Base-by-base conservation (phyloP, 1,140 invertebrate genomes). In the Wiebesia pumilae region DNA sequence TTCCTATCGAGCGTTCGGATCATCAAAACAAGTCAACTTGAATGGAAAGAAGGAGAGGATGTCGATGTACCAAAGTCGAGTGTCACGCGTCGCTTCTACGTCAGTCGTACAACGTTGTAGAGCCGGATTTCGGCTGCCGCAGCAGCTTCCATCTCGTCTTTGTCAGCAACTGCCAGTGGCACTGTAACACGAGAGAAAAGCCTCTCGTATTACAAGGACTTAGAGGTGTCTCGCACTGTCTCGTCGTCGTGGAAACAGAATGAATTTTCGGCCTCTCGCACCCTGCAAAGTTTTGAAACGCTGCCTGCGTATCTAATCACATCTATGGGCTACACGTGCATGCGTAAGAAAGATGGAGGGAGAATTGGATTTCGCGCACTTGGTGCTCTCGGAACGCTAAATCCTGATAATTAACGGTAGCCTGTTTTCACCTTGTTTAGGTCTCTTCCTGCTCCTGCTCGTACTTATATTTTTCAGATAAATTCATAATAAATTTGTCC, bases 181-280 rank as follows among this genome's bases (percentile, higher is more conserved):
- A 83, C n/a, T 54, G 81, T 73, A 83, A 83, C 67, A 33, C 30
- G 65, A 47, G 81, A 83, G 81, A 71, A 83, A 83, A 83, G 67
- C 81, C 81, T 83, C 67, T 83, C 62, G 43, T 73, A 73, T 83
- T 71, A 71, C 67, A 35, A n/a, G 67, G 81, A 54, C 43, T 71
- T 73, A 35, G 33, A 83, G 40, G 65, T 54, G n/a, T 14, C 81
- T 69, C 33, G 16, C n/a, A 6, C 51, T 19, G 43, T 30, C 27
- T 81, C 47, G 67, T 71, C 43, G 67, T 33, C 33, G 38, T 83
- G 67, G 81, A 83, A 83, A 83, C 81, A 30, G 67, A 67, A 51
- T 10, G 65, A 83, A 83, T 75, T 75, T 83, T 83, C 82, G 82
- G 35, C 82, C 69, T 58, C 71, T 69, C 67, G 81, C 19, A 9